Evolutionary conservation across 1,140 invertebrate genomes (phyloP).

Genomic region (Tetragnatha versicolor): DNA sequence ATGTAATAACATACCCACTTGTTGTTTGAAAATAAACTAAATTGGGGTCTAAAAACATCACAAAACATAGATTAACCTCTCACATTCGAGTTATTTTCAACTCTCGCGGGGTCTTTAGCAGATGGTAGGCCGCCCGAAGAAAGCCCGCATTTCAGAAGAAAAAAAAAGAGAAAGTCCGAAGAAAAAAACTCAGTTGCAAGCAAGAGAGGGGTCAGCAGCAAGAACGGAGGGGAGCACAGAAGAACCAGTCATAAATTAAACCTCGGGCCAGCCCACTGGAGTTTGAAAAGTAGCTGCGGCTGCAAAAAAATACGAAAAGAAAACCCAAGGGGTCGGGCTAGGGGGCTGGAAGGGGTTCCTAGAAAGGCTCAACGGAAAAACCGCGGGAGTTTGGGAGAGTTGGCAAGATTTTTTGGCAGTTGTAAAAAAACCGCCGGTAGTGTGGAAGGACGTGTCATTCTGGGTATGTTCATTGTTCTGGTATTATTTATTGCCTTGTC

Average conservation of each 20-base stretch:
- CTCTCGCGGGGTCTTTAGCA: not conserved
- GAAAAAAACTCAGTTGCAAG: not conserved
- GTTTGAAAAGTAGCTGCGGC: not conserved
- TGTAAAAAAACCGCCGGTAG: too few species aligned
- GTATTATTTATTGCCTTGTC: too few species aligned
- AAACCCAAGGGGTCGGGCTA: not conserved
- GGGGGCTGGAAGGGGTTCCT: not conserved
- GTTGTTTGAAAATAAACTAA: not conserved
- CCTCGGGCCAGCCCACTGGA: not conserved
- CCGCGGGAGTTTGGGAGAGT: too few species aligned
- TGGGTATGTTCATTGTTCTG: too few species aligned
- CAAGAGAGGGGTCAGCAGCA: constrained; percentile 1
- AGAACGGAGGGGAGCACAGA: not conserved
- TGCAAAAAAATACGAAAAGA: not conserved
- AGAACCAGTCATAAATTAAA: constrained; percentile 43
- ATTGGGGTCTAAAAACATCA: not conserved
- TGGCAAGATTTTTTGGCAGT: too few species aligned
- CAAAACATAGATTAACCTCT: constrained; percentile 28
- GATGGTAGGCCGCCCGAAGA: constrained; percentile 1
- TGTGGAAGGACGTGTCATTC: too few species aligned
- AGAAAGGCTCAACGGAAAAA: not conserved
- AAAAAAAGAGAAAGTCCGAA: constrained; percentile 1
- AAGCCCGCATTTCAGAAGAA: not conserved
- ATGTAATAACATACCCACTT: too few species aligned
- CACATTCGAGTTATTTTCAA: not conserved